Percentiles rank a stretch among this genome's conserved stretches.
These are phyloP conservation scores for Drosophila virilis DNA, from an alignment of 1,140 invertebrate genomes.

Conservation along the genomic window DNA sequence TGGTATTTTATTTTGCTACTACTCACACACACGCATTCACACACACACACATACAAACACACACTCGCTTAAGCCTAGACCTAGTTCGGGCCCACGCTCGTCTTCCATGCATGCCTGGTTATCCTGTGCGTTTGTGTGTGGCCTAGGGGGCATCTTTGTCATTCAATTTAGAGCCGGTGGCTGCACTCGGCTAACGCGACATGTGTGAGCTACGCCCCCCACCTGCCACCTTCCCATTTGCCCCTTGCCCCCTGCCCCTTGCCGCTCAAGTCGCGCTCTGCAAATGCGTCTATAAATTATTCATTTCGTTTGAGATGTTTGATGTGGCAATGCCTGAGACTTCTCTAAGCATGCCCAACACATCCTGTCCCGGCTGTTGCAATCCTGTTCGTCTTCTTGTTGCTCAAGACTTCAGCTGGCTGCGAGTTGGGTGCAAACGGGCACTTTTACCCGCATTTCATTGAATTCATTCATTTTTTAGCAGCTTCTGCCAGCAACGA, in stretches of 20 bases:
- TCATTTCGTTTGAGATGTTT: conserved; percentile 82
- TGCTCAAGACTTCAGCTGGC: conserved; percentile 1
- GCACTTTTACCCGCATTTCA: conserved; percentile 49
- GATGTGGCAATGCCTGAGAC: conserved; percentile 56
- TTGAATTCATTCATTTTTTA: conserved; percentile 65
- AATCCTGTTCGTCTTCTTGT: conserved; percentile 1
- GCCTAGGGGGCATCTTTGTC: conserved; percentile 21
- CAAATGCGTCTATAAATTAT: conserved; percentile 77
- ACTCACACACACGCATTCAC: conserved; percentile 12
- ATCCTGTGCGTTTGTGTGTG: conserved; percentile 15
- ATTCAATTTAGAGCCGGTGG: conserved; percentile 17
- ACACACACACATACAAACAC: neutral
- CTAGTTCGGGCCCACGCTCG: conserved; percentile 4
- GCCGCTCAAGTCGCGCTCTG: neutral
- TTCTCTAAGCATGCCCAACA: conserved; percentile 25
- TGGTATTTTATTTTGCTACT: conserved; percentile 42
- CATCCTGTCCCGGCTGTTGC: conserved; percentile 23
- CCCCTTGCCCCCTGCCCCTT: neutral
- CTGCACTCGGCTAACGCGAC: conserved; percentile 58
- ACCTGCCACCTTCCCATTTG: neutral
- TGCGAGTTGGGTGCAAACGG: conserved; percentile 15
- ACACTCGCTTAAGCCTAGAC: neutral
- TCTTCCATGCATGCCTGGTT: conserved; percentile 20
- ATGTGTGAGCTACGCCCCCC: conserved; percentile 9
- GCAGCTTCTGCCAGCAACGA: conserved; percentile 43